Base-by-base conservation (phyloP, 2,797 vertebrate genomes). In the Sebastes nivosus region DNA sequence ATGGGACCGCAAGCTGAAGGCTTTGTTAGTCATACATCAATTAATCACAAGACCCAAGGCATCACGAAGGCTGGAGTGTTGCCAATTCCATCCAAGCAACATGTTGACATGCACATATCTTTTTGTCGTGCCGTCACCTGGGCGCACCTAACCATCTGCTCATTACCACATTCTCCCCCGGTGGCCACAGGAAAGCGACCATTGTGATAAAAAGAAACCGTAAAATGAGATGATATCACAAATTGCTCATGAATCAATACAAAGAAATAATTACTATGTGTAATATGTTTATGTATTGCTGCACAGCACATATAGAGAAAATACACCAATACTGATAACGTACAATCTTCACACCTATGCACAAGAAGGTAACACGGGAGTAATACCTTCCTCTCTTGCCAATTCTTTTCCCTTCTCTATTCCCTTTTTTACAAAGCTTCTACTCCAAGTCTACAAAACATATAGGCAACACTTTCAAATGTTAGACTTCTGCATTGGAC, bases 141-240 rank as follows among this genome's bases (percentile, higher is more conserved):
- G 82, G 70, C 66, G 65, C 74, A 75, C 79, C 75, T 71, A 57
- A 58, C 84, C 84, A 88, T 88, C 79, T 82, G 84, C 74, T 89
- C 72, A 79, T 87, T 75, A 90, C 52, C 79, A 78, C 67, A 65
- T 61, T 89, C 67, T 72, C 68, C 66, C 63, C 71, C 8, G 68
- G 58, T 50, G 68, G 76, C 27, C 60, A 30, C 30, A 64, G 71
- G 22, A 67, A 75, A 73, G 30, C 67, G 68, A 25, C 36, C 22
- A 66, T 5, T 72, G 55, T 25, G 24, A 69, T 22, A 32, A 76
- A 46, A 77, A 80, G 50, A 77, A 71, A 81, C 27, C 68, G 30
- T 2, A 29, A 59, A 60, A 67, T 30, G 3, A 25, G n/a, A 13
- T 58, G 34, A 61, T 52, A 61, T 74, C 24, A 57, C 7, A 27